phyloP scores from a whole-genome alignment of 2,888 invertebrate genomes.

The Hybos culiciformis region DNA sequence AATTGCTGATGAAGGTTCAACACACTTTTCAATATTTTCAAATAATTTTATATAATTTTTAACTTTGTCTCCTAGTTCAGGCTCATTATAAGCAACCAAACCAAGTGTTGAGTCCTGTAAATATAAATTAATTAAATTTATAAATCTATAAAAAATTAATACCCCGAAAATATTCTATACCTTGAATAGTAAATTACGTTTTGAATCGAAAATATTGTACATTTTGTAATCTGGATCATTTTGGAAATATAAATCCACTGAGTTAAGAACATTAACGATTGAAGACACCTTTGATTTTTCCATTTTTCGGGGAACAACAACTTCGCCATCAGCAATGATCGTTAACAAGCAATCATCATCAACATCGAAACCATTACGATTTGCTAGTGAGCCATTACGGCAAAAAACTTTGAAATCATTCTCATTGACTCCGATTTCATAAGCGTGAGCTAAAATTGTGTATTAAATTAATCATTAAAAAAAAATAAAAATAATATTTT shows the following conservation, averaged over 20 bases:
- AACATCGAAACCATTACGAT: slow-evolving; percentile 37
- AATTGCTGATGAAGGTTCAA: slow-evolving; percentile 8
- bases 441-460: slow-evolving; percentile 28
- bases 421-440: slow-evolving; percentile 25
- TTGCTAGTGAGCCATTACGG: slow-evolving; percentile 44
- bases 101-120: slow-evolving; percentile 43
- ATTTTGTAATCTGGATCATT: slow-evolving; percentile 38
- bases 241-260: slow-evolving; percentile 17
- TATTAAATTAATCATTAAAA: neutral
- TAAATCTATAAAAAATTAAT: neutral
- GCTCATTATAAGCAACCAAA: slow-evolving; percentile 36
- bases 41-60: slow-evolving; percentile 45
- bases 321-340: slow-evolving; percentile 46
- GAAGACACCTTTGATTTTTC: slow-evolving; percentile 21
- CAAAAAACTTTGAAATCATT: slow-evolving; percentile 43
- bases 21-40: slow-evolving; percentile 33
- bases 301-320: slow-evolving; percentile 37
- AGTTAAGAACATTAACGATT: slow-evolving; percentile 17
- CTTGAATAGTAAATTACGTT: slow-evolving; percentile 45
- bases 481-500: neutral
- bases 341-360: slow-evolving; percentile 43
- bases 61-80: slow-evolving; percentile 32
- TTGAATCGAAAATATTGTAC: slow-evolving; percentile 43
- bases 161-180: slow-evolving; percentile 17
- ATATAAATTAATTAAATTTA: neutral